Evolutionary conservation across 37 sponge, comb jelly and placozoan genomes (phyloP), one percentile per base, ranked within the genome.

Genomic region (Eunapius fragilis): DNA sequence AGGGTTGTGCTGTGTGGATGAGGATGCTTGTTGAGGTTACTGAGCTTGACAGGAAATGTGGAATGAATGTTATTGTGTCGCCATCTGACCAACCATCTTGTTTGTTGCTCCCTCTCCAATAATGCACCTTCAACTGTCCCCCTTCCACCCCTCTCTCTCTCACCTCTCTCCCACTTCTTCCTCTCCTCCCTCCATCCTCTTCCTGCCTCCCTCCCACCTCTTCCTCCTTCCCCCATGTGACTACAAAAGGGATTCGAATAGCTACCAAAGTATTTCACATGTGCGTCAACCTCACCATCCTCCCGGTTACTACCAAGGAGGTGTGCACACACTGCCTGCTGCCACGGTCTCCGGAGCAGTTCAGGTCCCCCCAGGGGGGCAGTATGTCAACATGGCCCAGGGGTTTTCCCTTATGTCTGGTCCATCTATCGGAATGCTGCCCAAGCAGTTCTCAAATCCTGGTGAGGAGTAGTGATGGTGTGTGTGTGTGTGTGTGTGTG

Each of bases 291-390:
- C 85, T 25, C 76, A 67, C 77, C 30, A 70, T 69, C 6, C 41
- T 9, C 6, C 41, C 6, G 41, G 41, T 6, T 41, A 41, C 41
- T 41, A 41, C 41, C 41, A 41, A 41, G 41, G 41, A 9, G 41
- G 3, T 70, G 76, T 76, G 30, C 85, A 84, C 76, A 84, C 85
- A 30, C 76, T 58, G 17, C 80, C 47, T 1, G 31, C 50, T 17
- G 80, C 38, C 26, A 50, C 80, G 0, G 13, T 28, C 30, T 67
- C 74, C 2, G 74, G 74, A 14, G 32, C 2, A 26, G 28, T 73
- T 73, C 74, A 41, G 41, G 41, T 32, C 2, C 32, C 32, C 2
- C 32, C 32, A 26, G 74, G 27, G 28, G 74, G 74, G 25, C 74
- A 73, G 74, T 73, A 73, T 32, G 32, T 73, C 2, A 19, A 25